These are phyloP conservation scores for Sarcophaga subvicina DNA, from an alignment of 2,888 invertebrate species.

Conservation along the genomic window DNA sequence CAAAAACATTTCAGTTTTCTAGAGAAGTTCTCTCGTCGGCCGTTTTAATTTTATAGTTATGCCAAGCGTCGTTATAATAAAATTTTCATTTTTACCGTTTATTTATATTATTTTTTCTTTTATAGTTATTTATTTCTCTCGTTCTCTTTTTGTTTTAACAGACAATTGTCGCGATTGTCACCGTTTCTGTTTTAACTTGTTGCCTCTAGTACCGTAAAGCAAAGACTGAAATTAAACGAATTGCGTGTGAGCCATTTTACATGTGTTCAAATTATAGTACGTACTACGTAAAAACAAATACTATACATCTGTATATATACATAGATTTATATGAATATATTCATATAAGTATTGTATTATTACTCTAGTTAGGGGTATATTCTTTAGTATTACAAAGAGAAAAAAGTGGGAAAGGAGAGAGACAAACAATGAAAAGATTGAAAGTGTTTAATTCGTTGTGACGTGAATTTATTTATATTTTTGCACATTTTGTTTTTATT, in stretches of 20 bases:
- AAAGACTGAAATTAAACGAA: conserved; percentile 66
- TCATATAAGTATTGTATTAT: conserved; percentile 2
- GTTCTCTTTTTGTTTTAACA: conserved; percentile 44
- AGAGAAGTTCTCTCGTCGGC: not conserved
- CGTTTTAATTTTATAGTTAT: conserved; percentile 14
- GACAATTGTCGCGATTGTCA: conserved; percentile 47
- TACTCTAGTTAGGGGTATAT: conserved; percentile 44
- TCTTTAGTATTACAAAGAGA: not conserved
- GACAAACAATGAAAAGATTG: not conserved
- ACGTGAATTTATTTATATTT: conserved; percentile 30
- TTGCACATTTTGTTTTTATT: conserved; percentile 55
- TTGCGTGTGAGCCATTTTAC: conserved; percentile 49
- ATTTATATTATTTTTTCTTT: conserved; percentile 28
- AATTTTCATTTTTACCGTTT: conserved; percentile 58
- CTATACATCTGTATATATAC: not conserved
- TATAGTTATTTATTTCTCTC: conserved; percentile 34
- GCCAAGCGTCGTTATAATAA: conserved; percentile 18
- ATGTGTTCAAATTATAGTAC: conserved; percentile 31
- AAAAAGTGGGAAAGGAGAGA: not conserved
- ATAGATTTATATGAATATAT: not conserved
- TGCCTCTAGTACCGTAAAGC: conserved; percentile 67
- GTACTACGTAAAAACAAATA: not conserved
- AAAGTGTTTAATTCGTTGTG: conserved; percentile 3
- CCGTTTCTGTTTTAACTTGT: conserved; percentile 67
- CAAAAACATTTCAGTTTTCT: not conserved